Evolutionary conservation across 2,113 vertebrate genomes (phyloP), one percentile per base, ranked within the genome.

Genomic region (Carassius auratus): DNA sequence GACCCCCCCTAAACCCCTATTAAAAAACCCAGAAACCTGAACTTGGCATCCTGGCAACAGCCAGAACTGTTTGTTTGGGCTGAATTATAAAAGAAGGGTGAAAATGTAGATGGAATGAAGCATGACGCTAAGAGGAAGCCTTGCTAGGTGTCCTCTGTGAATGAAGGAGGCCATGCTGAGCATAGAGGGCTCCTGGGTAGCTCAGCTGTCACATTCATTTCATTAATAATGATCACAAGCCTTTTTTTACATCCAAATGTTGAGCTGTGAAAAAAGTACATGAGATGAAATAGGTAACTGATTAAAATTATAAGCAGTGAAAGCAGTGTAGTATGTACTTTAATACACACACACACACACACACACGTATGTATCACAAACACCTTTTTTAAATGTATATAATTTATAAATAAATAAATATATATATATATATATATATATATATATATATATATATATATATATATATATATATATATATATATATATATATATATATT

Each of bases 11-110:
- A 83, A 76, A 69, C 26, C 81, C 81, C 52, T 23, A 59, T 62
- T 38, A 48, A 75, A 42, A 38, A 26, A 69, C 61, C 48, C 26
- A 61, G 59, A 52, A 64, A 81, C 80, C 71, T 81, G 61, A 57
- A 69, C 52, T 30, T 45, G 1, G 45, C 73, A 48, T 50, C 87
- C 36, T 42, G n/a, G 77, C 82, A 88, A 88, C 81, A 38, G 33
- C 10, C 66, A 71, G 50, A 71, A 83, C 9, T 79, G 48, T 74
- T 69, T 84, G 33, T 84, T 79, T 88, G 66, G 81, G 66, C 48
- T 76, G 30, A 74, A 79, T 76, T 52, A 38, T 57, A 85, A 21
- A 74, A n/a, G 77, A 71, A 86, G 76, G 52, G n/a, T 61, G 76
- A 38, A 69, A 81, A 50, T n/a, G 85, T 30, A 45, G 23, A 78